These are phyloP conservation scores for Microcebus lehilahytsara DNA, from an alignment of 2,113 vertebrate species.

Conservation along the genomic window DNA sequence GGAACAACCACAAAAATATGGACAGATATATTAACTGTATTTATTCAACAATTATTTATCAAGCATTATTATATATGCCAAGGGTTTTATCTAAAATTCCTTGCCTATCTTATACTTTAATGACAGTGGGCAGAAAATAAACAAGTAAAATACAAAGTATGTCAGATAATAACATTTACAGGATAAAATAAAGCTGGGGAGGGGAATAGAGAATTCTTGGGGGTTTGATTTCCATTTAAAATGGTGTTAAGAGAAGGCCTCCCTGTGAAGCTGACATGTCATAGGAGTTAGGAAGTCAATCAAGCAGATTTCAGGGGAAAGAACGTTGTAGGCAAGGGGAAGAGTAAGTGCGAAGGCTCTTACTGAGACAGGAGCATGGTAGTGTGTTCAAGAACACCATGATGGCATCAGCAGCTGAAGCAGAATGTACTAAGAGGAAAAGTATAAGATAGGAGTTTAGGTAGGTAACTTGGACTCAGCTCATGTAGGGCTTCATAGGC, in stretches of 20 bases:
- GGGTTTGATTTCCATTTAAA: neutral
- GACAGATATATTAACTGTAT: neutral
- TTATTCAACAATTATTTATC: neutral
- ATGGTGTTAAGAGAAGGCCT: neutral
- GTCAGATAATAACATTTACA: neutral
- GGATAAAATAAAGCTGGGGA: neutral
- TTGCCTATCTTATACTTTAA: slow-evolving; percentile 28
- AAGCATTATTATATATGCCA: neutral
- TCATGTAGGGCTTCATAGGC: neutral
- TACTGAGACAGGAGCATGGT: neutral
- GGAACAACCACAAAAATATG: slow-evolving; percentile 56
- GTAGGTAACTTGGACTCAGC: neutral
- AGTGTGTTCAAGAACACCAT: neutral
- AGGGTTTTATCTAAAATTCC: slow-evolving; percentile 12
- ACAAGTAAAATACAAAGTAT: neutral
- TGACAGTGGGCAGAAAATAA: neutral
- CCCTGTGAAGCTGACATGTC: neutral
- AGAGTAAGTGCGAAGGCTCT: neutral
- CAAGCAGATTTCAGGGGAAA: neutral
- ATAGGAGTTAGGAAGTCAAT: neutral
- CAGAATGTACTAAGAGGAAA: neutral
- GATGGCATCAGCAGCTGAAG: neutral
- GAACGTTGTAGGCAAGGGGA: neutral
- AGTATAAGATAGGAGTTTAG: neutral
- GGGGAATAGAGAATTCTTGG: neutral